Evolutionary conservation across 2,888 invertebrate species (phyloP), one percentile per base, ranked within the genome.

Genomic region (Andricus quercusramuli): DNA sequence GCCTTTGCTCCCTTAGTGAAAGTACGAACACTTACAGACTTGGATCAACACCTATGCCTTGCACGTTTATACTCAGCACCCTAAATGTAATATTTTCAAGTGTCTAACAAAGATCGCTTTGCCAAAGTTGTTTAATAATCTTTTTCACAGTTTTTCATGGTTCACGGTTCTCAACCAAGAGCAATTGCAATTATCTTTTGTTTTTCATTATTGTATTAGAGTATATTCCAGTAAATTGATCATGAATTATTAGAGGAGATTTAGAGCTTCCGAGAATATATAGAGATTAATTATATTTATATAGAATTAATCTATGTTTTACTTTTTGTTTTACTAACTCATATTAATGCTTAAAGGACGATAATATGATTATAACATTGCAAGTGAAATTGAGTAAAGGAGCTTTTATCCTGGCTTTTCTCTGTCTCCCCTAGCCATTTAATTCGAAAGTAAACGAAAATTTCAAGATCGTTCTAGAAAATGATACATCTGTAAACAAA

Each of bases 1-100:
- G 89, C 84, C 77, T 77, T 77, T 77, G 65, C 77, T 65, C 77
- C 77, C 64, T 62, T 64, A 29, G 77, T 41, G 77, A 77, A 77
- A 62, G 77, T 65, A 47, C 74, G 32, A 56, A 74, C 74, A 74
- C 56, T 74, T 56, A 32, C 37, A 74, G 37, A 56, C 56, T 56
- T 56, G 56, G 74, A 74, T 74, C 56, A 74, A 74, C 74, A 74
- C 74, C 74, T 74, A 74, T 74, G 56, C 32, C 56, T 56, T 74
- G 56, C 74, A 56, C 56, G 74, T 74, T 37, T 74, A 37, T 37
- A 32, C 32, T 56, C 56, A 56, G 17, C 29, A 70, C 29, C 70
- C 29, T 51, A 2, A 20, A 20, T 32, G 32, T 74, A 56, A 74
- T 74, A 74, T 74, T 74, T 74, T 74, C 32, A 56, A 56, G 74